Evolutionary conservation across 2,113 vertebrate species (phyloP).

Genomic region (Puntigrus tetrazona): DNA sequence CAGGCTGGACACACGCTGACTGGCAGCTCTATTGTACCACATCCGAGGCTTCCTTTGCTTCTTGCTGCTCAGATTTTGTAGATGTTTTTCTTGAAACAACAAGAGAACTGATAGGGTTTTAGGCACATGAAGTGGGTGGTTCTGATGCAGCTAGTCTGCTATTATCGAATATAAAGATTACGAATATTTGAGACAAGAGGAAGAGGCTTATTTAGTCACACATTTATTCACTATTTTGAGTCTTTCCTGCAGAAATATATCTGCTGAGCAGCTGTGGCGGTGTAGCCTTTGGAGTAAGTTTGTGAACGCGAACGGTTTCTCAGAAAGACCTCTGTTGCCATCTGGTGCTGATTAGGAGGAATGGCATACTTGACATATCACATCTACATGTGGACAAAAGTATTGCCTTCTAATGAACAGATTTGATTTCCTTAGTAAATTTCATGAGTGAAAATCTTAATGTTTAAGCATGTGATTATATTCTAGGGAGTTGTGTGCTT

Average conservation of each 20-base stretch:
- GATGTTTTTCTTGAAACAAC: neutral
- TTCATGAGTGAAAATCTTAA: too few species aligned
- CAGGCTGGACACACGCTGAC: neutral
- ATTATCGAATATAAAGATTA: neutral
- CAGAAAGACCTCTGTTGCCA: conserved; percentile 65
- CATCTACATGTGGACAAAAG: neutral
- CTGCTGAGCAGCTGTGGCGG: neutral
- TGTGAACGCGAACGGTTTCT: neutral
- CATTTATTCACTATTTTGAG: neutral
- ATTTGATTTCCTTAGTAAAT: too few species aligned
- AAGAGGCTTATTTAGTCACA: neutral
- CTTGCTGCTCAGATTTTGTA: neutral
- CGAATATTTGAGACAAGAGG: neutral
- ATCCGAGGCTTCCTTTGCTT: neutral
- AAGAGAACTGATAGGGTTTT: neutral
- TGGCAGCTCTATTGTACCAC: conserved; percentile 1
- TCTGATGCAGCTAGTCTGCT: neutral
- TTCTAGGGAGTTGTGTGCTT: too few species aligned
- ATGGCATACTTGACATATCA: neutral
- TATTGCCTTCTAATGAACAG: too few species aligned
- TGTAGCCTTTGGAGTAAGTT: neutral
- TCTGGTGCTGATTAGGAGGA: conserved; percentile 61
- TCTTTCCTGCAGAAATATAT: neutral
- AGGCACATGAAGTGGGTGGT: neutral
- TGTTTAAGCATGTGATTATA: too few species aligned